Conservation (phyloP, 2,113 vertebrate species). For the Orycteropus afer region DNA sequence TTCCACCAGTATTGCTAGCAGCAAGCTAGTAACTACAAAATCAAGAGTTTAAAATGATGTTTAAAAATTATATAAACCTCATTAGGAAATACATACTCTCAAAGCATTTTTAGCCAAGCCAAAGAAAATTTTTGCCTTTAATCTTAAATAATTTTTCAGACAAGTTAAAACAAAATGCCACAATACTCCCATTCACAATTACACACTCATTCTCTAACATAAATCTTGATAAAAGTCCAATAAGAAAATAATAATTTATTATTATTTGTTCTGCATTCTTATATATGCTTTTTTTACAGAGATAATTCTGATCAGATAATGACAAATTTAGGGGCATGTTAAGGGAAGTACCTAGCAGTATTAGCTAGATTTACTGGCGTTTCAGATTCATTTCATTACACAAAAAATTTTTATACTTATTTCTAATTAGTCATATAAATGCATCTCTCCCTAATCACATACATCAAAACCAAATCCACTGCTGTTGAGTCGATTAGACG, state of each 20-base stretch:
- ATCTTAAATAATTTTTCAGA: constrained; percentile 37
- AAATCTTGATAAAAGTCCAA: constrained; percentile 53
- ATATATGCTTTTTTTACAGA: not conserved
- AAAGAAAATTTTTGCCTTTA: constrained; percentile 35
- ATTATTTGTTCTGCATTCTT: not conserved
- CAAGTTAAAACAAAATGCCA: constrained; percentile 53
- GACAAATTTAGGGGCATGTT: not conserved
- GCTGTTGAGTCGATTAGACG: not conserved
- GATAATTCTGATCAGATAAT: constrained; percentile 20
- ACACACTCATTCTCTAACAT: constrained; percentile 29
- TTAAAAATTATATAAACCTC: constrained; percentile 40
- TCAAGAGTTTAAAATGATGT: constrained; percentile 19
- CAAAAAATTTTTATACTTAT: constrained; percentile 13
- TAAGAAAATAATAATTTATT: constrained; percentile 7
- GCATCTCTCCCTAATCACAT: not conserved
- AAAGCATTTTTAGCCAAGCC: constrained; percentile 38
- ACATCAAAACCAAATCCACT: not conserved
- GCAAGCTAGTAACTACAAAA: constrained; percentile 25
- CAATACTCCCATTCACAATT: constrained; percentile 26
- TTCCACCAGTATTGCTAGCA: constrained; percentile 31
- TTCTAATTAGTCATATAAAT: constrained; percentile 41
- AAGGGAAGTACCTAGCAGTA: not conserved
- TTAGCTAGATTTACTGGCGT: not conserved
- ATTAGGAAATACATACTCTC: constrained; percentile 35
- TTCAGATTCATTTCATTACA: not conserved